Evolutionary conservation across 2,797 vertebrate species (phyloP), one percentile per base, ranked within the genome.

Genomic region (Poeciliopsis infans): DNA sequence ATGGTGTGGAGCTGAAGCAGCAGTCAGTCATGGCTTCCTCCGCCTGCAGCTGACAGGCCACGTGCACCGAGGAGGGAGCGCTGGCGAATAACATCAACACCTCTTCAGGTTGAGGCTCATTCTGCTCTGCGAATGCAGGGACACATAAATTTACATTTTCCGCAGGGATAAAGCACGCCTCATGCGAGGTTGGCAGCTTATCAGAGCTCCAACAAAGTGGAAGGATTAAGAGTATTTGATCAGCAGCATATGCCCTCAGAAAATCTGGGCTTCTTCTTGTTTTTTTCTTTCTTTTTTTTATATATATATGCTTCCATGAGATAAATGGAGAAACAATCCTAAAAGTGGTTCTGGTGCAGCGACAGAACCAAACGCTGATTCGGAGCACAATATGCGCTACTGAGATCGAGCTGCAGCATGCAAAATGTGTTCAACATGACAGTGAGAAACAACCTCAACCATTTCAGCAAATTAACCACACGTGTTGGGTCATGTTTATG

Each of bases 11-110:
- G 79, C 33, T 66, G 46, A 77, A 77, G 71, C n/a, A 45, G 31
- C 49, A 86, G 85, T 85, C 86, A 85, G 72, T 85, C 76, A 78
- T 47, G 64, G 74, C 69, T 72, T 55, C 71, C 72, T 74, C 76
- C 83, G 61, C 55, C 64, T 16, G 18, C 18, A 76, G 71, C 85
- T 82, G 82, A 80, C 81, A 78, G 82, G 49, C 43, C 33, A 55
- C 25, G 47, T 31, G 0, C 45, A n/a, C 74, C 72, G 23, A 72
- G 74, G 69, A 28, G 66, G 4, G 57, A 51, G 51, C 11, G 39
- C 55, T 43, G 39, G 23, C n/a, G 28, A 79, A 77, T 31, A 39
- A 79, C 73, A 83, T 41, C 84, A 86, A 88, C 23, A 79, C 55
- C 75, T 73, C 72, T 53, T 4, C 31, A 75, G 75, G 23, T 75